Percentiles rank a stretch among this genome's conserved stretches.
Evolutionary conservation across 2,888 invertebrate genomes (phyloP).

Genomic region (Eupeodes latifasciatus): DNA sequence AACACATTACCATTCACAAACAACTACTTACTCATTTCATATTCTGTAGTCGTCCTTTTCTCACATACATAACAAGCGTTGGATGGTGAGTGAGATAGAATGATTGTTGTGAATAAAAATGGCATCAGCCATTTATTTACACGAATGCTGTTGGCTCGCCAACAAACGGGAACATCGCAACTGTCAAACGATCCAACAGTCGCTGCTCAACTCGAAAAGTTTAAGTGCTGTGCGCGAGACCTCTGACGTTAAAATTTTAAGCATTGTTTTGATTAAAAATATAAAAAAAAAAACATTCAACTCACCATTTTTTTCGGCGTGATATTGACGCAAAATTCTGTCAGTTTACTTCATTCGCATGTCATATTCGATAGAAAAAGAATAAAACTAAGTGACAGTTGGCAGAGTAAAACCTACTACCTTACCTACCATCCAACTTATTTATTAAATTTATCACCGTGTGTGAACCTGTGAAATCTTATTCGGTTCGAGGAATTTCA

Average conservation of each 20-base stretch:
- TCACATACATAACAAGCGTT: not conserved
- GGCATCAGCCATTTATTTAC: slow-evolving; percentile 71
- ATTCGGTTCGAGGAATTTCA: slow-evolving; percentile 63
- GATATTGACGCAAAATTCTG: slow-evolving; percentile 37
- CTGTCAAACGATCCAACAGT: slow-evolving; percentile 70
- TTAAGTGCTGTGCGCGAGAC: slow-evolving; percentile 71
- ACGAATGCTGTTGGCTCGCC: slow-evolving; percentile 56
- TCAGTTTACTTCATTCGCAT: slow-evolving; percentile 32
- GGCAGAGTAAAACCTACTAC: no score
- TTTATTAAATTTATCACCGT: slow-evolving; percentile 48
- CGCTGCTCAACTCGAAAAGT: slow-evolving; percentile 74
- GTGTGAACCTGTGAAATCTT: slow-evolving; percentile 54
- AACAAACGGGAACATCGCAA: slow-evolving; percentile 67
- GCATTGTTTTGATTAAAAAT: slow-evolving; percentile 30
- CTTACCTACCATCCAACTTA: not conserved
- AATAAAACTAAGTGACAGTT: slow-evolving; percentile 43
- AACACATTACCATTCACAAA: slow-evolving; percentile 6
- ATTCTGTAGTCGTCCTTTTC: slow-evolving; percentile 7
- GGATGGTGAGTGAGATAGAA: slow-evolving; percentile 9
- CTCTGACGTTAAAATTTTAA: slow-evolving; percentile 42
- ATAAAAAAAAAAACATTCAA: slow-evolving; percentile 29
- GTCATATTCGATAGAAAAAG: slow-evolving; percentile 34
- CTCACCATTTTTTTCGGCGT: slow-evolving; percentile 24
- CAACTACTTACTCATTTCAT: slow-evolving; percentile 9
- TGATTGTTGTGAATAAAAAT: slow-evolving; percentile 55